Evolutionary conservation across 2,113 vertebrate genomes (phyloP), one percentile per base, ranked within the genome.

Genomic region (Glareola pratincola): DNA sequence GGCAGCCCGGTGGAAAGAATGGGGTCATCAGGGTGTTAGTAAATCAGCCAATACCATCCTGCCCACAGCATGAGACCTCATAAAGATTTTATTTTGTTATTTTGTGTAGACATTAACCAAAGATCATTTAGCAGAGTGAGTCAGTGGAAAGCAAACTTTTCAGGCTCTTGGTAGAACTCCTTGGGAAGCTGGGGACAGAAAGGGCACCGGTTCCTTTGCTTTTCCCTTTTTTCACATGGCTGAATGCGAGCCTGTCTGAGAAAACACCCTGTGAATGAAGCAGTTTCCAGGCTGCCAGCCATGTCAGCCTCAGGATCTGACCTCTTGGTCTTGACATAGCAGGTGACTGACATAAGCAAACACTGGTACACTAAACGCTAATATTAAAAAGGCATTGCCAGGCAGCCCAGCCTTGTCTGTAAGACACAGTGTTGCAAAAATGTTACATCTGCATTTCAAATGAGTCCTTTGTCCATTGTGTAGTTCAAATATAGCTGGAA

Each of bases 301-400:
- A 26, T 53, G 37, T 68, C 69, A 50, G 32, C 63, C 57, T 90
- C 54, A 67, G 53, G 37, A 91, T 90, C 48, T 95, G 90, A 97
- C 81, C 91, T 85, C 90, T 85, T 81, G 69, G 48, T 86, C 75
- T 97, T 94, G 60, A 95, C 96, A 94, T 96, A 97, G 88, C 94
- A 97, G 90, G 96, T 97, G 96, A 95, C 84, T 94, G 97, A 98
- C 96, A 98, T 94, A 95, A 97, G 85, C 95, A 98, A 98, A 98
- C 96, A 96, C 43, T 96, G 76, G 56, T 95, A 85, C 85, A 62
- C 75, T 90, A 92, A 74, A 64, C 23, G 24, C 32, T 69, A 64
- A 90, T 88, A 97, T 98, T 97, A 97, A 95, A 97, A 94, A 97
- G 66, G 10, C 37, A 71, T 92, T 80, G 74, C 43, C 76, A 91